A percentile compares a stretch with the other conserved stretches of the same genome.
Evolutionary conservation across 2,888 invertebrate genomes (phyloP).

Genomic region (Papilio elwesi): DNA sequence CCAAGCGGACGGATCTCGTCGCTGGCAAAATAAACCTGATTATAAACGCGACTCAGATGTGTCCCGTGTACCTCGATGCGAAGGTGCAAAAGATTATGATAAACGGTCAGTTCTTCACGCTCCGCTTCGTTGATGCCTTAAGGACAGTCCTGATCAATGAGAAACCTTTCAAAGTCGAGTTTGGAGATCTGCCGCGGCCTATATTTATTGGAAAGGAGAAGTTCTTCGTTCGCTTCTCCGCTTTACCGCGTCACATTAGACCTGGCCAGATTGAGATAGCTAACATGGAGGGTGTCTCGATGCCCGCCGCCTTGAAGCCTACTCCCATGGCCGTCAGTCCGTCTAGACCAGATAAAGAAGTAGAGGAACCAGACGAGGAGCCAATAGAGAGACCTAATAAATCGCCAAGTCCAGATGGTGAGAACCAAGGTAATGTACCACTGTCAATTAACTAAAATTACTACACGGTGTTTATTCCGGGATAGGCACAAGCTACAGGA

Average conservation of each 20-base stretch:
- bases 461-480: no score
- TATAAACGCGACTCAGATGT: slow-evolving; percentile 90
- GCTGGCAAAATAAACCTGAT: slow-evolving; percentile 93
- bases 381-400: slow-evolving; percentile 54
- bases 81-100: slow-evolving; percentile 92
- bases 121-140: slow-evolving; percentile 92
- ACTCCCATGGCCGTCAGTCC: slow-evolving; percentile 47
- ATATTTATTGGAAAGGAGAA: slow-evolving; percentile 89
- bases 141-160: slow-evolving; percentile 91
- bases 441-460: slow-evolving; percentile 18
- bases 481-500: no score
- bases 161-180: slow-evolving; percentile 90
- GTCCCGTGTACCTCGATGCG: slow-evolving; percentile 92
- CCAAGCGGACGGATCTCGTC: slow-evolving; percentile 90
- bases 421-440: slow-evolving; percentile 64
- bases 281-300: slow-evolving; percentile 87
- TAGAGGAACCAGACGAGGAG: slow-evolving; percentile 51
- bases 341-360: slow-evolving; percentile 32
- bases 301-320: slow-evolving; percentile 53
- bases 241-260: slow-evolving; percentile 88
- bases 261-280: slow-evolving; percentile 88
- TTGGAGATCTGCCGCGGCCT: slow-evolving; percentile 92
- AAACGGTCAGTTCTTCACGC: slow-evolving; percentile 88
- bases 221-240: slow-evolving; percentile 92
- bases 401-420: slow-evolving; percentile 71